Base-by-base conservation (phyloP, 2,797 vertebrate genomes). In the Erethizon dorsatum region DNA sequence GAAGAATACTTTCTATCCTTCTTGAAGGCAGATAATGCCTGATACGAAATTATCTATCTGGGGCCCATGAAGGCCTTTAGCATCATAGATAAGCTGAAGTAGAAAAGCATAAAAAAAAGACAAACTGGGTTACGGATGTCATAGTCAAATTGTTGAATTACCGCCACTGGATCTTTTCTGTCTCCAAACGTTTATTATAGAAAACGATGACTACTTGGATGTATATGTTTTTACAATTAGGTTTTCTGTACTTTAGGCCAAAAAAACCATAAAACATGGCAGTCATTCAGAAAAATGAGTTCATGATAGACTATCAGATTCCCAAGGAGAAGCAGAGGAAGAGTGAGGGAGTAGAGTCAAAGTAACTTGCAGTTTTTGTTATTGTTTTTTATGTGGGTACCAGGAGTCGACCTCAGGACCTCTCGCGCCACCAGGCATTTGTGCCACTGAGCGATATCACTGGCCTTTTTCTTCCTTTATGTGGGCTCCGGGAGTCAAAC, bases 211-310 rank as follows among this genome's bases (percentile, higher is more conserved):
- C 54, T 37, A 18, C n/a, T 10, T 69, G 65, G 11, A 61, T 59
- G 10, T 78, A 71, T 77, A 78, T 17, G 2, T 45, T 45, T 9
- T 83, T 75, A 1, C 5, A 79, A 56, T 83, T 9, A 75, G 31
- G 4, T 61, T 90, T 95, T 83, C 24, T 57, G 17, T 65, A 92
- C 14, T 67, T 18, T n/a, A 45, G 33, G 5, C 26, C 17, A 45
- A 91, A 87, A 90, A 37, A 3, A 61, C 73, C 11, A 84, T 57
- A 33, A 93, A 88, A 52, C 56, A 78, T 50, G 15, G 31, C 20
- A 88, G 31, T 18, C 56, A 88, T 80, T 88, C 50, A 83, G 31
- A 50, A 11, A 92, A 92, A 95, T 90, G 9, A 56, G 15, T 12
- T 83, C 26, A 73, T 79, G 82, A 79, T 28, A 79, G 54, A 71